Percentiles rank a stretch among this genome's conserved stretches.
Conservation (phyloP, 2,113 vertebrate genomes). For the Myotis davidii region DNA sequence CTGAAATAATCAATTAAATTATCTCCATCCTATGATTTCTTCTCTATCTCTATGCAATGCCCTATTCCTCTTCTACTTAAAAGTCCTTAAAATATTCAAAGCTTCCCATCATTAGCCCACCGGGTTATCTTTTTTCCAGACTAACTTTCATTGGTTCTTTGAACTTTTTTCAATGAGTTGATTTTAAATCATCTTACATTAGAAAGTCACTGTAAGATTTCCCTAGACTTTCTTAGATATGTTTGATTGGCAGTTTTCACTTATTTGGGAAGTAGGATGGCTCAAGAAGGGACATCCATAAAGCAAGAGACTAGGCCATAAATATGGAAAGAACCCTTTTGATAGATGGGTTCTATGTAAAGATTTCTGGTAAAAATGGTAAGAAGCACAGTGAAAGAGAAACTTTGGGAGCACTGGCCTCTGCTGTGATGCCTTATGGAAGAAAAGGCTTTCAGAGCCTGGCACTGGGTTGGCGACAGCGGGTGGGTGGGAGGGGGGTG, state of each 20-base stretch:
- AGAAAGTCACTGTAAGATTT: not conserved
- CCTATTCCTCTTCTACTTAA: not conserved
- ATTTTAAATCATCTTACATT: not conserved
- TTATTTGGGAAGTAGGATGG: not conserved
- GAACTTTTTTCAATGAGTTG: not conserved
- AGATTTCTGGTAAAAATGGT: not conserved
- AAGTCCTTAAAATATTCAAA: not conserved
- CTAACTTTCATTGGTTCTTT: not conserved
- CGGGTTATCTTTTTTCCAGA: not conserved
- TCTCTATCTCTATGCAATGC: not conserved
- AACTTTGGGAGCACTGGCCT: not conserved
- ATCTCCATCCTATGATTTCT: not conserved
- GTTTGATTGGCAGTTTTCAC: not conserved
- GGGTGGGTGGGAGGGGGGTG: rapidly evolving
- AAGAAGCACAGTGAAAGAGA: not conserved
- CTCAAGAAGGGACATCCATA: not conserved
- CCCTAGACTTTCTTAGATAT: not conserved
- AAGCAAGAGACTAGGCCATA: not conserved
- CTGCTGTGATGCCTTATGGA: not conserved
- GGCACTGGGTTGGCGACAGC: rapidly evolving
- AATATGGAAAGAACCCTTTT: not conserved
- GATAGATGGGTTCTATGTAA: not conserved
- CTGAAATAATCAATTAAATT: not conserved
- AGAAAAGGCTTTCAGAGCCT: not conserved
- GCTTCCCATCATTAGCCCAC: not conserved